Evolutionary conservation across 2,888 invertebrate species (phyloP).

Genomic region (Ophion costatus): DNA sequence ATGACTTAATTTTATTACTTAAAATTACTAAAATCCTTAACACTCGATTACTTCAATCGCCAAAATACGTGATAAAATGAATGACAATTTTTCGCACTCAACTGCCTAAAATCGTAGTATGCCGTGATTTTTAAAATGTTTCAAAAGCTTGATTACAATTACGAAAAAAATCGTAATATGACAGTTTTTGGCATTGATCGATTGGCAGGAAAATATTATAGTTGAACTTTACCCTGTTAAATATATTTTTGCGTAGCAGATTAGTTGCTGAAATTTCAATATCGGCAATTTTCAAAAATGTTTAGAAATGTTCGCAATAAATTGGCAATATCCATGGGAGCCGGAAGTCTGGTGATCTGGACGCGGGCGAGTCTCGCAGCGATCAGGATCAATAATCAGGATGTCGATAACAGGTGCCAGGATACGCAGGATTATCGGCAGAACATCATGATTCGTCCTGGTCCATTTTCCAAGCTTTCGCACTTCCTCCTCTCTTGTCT

Average conservation of each 20-base stretch:
- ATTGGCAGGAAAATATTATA: too few species aligned
- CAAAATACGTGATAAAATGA: too few species aligned
- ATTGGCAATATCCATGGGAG: conserved; percentile 51
- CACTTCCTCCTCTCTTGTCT: background rate
- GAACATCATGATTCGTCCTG: conserved; percentile 71
- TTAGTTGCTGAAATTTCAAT: background rate
- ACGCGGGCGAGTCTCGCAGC: background rate
- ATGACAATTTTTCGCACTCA: too few species aligned
- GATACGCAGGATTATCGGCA: conserved; percentile 76
- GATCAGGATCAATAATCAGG: conserved; percentile 43
- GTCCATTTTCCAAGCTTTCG: conserved; percentile 74
- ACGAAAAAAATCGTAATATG: background rate
- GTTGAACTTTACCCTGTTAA: too few species aligned
- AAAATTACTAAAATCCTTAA: too few species aligned
- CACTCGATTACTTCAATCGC: too few species aligned
- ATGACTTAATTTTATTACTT: too few species aligned
- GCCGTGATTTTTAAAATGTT: too few species aligned
- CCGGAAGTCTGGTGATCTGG: conserved; percentile 33
- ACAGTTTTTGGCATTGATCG: background rate
- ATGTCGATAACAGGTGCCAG: conserved; percentile 77
- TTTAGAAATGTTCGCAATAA: background rate
- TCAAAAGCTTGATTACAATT: too few species aligned
- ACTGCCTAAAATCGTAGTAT: too few species aligned
- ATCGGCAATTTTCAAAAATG: background rate
- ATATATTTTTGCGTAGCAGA: too few species aligned